Evolutionary conservation across 2,888 invertebrate genomes (phyloP), one percentile per base, ranked within the genome.

Genomic region (Tromatobia lineatoria): DNA sequence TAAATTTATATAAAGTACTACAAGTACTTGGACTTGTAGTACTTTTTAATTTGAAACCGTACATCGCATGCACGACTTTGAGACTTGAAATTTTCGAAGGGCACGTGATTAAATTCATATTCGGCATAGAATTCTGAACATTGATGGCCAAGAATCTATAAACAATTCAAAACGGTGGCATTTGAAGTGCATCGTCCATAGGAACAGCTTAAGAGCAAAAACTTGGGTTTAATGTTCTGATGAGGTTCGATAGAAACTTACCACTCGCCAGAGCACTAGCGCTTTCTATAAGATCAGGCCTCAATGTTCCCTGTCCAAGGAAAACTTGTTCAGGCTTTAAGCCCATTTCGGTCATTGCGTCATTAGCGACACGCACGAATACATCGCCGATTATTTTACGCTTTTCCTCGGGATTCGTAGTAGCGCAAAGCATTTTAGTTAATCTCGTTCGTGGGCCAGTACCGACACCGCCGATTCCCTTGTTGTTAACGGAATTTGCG

Each of bases 371-470:
- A 94, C 97, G 96, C 86, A 99, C 98, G 95, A 99, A 99, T 76
- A 99, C 98, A 94, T 99, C 99, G 20, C 99, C 99, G 92, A 99
- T 99, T 91, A 99, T 99, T 95, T 98, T 98, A 85, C 99, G 96
- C 93, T 99, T 99, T 94, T 99, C 98, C 94, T 99, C 99, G 0
- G 99, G 99, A 94, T 97, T 96, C n/a, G 96, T 95, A 20, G 97
- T 96, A 94, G 97, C 96, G 93, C 98, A 98, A 74, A 99, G 95
- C 95, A 97, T 96, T 91, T 97, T 97, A 54, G 99, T 98, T 93
- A 96, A 94, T 85, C 95, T 94, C 85, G 96, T 95, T 89, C 96
- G 94, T 13, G 94, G 94, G 20, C 89, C 90, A 34, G 88, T 88
- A 38, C 88, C 86, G 4, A 88, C 88, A 7, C 88, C 88, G 20